phyloP scores from a whole-genome alignment of 2,113 vertebrate genomes.

The Ictalurus punctatus region DNA sequence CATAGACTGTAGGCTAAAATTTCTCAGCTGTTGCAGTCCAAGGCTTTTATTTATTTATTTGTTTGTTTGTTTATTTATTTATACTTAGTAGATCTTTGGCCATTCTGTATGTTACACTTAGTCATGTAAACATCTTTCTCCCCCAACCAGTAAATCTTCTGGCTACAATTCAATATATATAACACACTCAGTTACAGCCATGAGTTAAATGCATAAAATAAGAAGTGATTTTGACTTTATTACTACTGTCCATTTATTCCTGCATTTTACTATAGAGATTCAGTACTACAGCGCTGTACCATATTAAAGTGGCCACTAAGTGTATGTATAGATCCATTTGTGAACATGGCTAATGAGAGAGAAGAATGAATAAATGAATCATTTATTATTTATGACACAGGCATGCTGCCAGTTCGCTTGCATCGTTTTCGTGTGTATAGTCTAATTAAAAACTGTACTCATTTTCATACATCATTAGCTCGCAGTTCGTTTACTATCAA shows the following conservation, averaged over 20 bases:
- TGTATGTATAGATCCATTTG: slow-evolving; percentile 9
- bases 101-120: not conserved
- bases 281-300: not conserved
- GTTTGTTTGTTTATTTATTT: not conserved
- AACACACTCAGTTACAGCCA: not conserved
- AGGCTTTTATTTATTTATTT: not conserved
- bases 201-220: not conserved
- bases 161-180: not conserved
- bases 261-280: not conserved
- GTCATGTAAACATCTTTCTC: not conserved
- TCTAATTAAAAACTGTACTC: slow-evolving; percentile 41
- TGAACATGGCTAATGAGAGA: slow-evolving; percentile 16
- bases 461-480: slow-evolving; percentile 44
- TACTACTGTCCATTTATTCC: not conserved
- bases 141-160: not conserved
- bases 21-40: not conserved
- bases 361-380: slow-evolving; percentile 27
- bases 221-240: not conserved
- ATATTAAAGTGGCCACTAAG: slow-evolving; percentile 8
- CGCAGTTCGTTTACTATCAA: slow-evolving; percentile 30
- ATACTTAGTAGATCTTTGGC: not conserved
- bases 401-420: slow-evolving; percentile 25
- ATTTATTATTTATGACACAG: slow-evolving; percentile 43
- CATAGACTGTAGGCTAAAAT: not conserved
- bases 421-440: slow-evolving; percentile 32